Evolutionary conservation across 2,888 invertebrate species (phyloP), one percentile per base, ranked within the genome.

Genomic region (Drosophila tanythrix): DNA sequence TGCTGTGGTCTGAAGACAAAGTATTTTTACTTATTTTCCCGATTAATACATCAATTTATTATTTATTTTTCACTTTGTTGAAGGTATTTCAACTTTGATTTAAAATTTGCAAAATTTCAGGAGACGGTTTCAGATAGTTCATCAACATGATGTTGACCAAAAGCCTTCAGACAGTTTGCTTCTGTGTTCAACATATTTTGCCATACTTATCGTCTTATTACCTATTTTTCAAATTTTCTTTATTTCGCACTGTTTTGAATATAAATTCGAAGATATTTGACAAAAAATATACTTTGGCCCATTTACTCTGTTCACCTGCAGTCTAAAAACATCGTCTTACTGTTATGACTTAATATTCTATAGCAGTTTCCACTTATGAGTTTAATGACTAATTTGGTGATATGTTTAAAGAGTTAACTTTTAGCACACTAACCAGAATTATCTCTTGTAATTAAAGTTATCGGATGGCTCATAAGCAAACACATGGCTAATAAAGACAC

Each of bases 401-500:
- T 38, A 53, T 29, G 35, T 21, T 55, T 50, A 36, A 43, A 56
- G 55, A 43, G 35, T 59, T 50, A 33, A 2, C 35, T 48, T 33
- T 55, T 48, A 18, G 48, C 43, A 48, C 29, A 43, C 15, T 31
- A 55, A 40, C 60, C 27, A 31, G 25, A 15, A 25, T 59, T 53
- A n/a, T 13, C 38, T 52, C 35, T 38, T 52, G 53, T 52, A 56
- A 70, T 66, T 50, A 65, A 60, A 63, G 50, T 66, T 70, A 61
- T 65, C 63, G 21, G 51, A 58, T 63, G 69, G n/a, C 68, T 25
- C 61, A 62, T 64, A 62, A 68, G 70, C 40, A 53, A 58, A 68
- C 59, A 50, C n/a, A 29, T 25, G 33, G n/a, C 27, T 50, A 35
- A 63, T 51, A 70, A 55, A 58, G 61, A 62, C 67, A 68, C 43